Percentiles rank a stretch among this genome's conserved stretches.
phyloP scores from a whole-genome alignment of 2,888 invertebrate species.

The Sesia apiformis region DNA sequence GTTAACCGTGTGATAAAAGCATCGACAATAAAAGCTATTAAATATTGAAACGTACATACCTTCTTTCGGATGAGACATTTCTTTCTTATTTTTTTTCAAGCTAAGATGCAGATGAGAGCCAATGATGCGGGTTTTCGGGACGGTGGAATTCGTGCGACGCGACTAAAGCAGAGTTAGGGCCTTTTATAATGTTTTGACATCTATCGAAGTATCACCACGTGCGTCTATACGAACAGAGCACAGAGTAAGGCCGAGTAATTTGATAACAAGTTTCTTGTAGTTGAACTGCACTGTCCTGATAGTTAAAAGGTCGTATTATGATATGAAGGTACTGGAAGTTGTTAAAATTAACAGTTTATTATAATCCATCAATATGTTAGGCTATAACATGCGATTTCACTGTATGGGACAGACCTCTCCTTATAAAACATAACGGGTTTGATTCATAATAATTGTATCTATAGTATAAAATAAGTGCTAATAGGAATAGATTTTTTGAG shows the following conservation, averaged over 20 bases:
- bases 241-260: conserved; percentile 22
- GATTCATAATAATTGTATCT: too few species aligned
- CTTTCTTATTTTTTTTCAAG: conserved; percentile 12
- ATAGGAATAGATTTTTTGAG: too few species aligned
- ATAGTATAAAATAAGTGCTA: too few species aligned
- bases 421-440: too few species aligned
- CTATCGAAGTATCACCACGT: conserved; percentile 44
- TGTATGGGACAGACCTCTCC: too few species aligned
- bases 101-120: conserved; percentile 11
- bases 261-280: conserved; percentile 42
- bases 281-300: conserved; percentile 24
- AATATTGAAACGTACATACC: conserved; percentile 30
- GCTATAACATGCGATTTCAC: not conserved
- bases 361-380: too few species aligned
- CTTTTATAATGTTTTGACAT: conserved; percentile 58
- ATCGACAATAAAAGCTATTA: too few species aligned
- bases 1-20: too few species aligned
- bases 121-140: conserved; percentile 24
- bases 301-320: conserved; percentile 9
- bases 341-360: too few species aligned
- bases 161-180: conserved; percentile 31
- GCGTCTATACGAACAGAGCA: conserved; percentile 26
- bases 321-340: too few species aligned
- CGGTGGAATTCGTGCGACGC: conserved; percentile 39
- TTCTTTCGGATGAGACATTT: conserved; percentile 61